Base-by-base conservation (phyloP, 2,797 vertebrate species). In the Bufotes viridis region DNA sequence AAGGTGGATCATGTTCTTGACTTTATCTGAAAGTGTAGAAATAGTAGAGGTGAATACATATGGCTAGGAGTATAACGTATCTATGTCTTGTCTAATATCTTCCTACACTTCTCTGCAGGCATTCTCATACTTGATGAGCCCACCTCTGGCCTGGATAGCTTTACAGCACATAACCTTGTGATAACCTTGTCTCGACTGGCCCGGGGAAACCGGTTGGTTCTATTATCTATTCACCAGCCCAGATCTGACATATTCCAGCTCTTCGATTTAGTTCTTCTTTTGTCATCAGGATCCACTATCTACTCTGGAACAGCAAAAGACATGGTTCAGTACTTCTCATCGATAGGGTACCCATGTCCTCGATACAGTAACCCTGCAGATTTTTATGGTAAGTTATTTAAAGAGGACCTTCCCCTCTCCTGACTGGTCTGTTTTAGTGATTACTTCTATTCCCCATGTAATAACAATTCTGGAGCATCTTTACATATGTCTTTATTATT, bases 121-220 rank as follows among this genome's bases (percentile, higher is more conserved):
- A 99, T 99, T 92, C 93, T 99, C 78, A 97, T 99, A 87, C 94
- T 99, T 90, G 98, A 99, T 34, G 98, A 99, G 90, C 98, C 98
- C 84, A 99, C 98, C 0, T 98, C 98, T 1, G 98, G 98, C 80
- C 93, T 99, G 42, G 97, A 99, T 94, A 99, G 98, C 92, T 99
- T 99, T 93, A 99, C 97, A 0, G 97, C 98, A 83, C 98, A 99
- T 93, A 99, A 98, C 92, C 95, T 99, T 92, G 96, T 99, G 90
- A 96, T 96, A 92, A 99, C 97, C 0, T 92, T 99, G 93, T 98
- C 96, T 89, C 96, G 98, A 76, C 94, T 99, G 92, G 97, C 98
- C 86, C 95, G 94, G n/a, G 98, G 98, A 90, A 99, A 99, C 94
- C 96, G 98, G 10, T 90, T 99, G 90, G 96, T 99, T 69, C 95